A percentile compares a stretch with the other conserved stretches of the same genome.
Evolutionary conservation across 2,797 vertebrate species (phyloP).

Genomic region (Helostoma temminkii): DNA sequence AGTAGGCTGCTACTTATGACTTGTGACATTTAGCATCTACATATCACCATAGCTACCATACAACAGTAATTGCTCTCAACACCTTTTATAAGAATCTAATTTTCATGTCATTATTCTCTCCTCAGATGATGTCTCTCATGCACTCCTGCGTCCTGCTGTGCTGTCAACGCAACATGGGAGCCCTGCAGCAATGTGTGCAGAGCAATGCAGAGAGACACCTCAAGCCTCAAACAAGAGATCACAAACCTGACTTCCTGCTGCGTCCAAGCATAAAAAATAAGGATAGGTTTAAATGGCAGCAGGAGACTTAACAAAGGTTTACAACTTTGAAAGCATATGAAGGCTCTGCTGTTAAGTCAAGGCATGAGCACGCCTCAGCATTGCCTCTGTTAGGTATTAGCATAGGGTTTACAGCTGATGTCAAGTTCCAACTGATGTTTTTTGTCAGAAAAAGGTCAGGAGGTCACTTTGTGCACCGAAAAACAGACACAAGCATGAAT

Average conservation of each 20-base stretch:
- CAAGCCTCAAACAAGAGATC: slow-evolving; percentile 41
- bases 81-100: slow-evolving; percentile 30
- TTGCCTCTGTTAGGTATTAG: slow-evolving; percentile 28
- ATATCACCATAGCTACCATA: slow-evolving; percentile 6
- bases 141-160: slow-evolving; percentile 18
- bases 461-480: slow-evolving; percentile 8
- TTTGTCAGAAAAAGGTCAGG: slow-evolving; percentile 22
- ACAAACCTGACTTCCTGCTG: slow-evolving; percentile 53
- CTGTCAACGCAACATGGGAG: slow-evolving; percentile 21
- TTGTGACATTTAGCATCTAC: slow-evolving; percentile 35
- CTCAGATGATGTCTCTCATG: neutral
- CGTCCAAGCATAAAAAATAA: slow-evolving; percentile 23
- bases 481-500: neutral
- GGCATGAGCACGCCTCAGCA: neutral
- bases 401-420: slow-evolving; percentile 2
- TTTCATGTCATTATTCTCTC: slow-evolving; percentile 32
- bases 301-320: slow-evolving; percentile 49
- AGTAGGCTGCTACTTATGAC: slow-evolving; percentile 7
- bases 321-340: slow-evolving; percentile 48
- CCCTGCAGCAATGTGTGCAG: slow-evolving; percentile 36
- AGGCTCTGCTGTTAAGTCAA: slow-evolving; percentile 27
- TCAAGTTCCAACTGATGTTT: slow-evolving; percentile 7
- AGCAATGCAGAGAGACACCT: slow-evolving; percentile 25
- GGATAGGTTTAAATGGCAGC: slow-evolving; percentile 31
- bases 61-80: slow-evolving; percentile 42